Percentiles rank a stretch among this genome's conserved stretches.
phyloP scores from a whole-genome alignment of 2,888 invertebrate genomes.

The Neocrepidodera transversa region DNA sequence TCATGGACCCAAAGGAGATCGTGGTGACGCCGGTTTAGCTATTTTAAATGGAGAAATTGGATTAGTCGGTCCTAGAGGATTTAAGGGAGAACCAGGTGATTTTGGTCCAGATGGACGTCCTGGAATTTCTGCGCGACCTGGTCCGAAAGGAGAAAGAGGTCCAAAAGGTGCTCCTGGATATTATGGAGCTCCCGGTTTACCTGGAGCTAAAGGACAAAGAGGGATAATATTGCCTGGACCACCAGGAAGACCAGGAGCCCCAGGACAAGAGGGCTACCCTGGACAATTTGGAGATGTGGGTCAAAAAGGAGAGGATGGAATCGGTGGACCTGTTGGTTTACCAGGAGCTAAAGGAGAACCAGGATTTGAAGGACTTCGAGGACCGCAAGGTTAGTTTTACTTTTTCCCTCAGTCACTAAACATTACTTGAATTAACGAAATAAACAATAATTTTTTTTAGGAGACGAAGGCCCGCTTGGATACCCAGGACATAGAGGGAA shows the following conservation, averaged over 20 bases:
- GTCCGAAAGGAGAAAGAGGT: slow-evolving; percentile 54
- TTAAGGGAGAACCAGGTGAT: slow-evolving; percentile 57
- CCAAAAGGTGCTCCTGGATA: slow-evolving; percentile 57
- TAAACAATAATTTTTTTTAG: no score
- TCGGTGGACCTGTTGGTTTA: slow-evolving; percentile 51
- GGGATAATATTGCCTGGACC: slow-evolving; percentile 53
- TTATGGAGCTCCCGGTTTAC: slow-evolving; percentile 53
- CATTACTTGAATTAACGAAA: no score
- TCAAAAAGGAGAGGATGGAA: slow-evolving; percentile 52
- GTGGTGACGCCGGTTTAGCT: slow-evolving; percentile 65
- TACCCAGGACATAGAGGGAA: slow-evolving; percentile 53
- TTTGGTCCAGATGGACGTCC: slow-evolving; percentile 57
- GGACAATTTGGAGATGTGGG: slow-evolving; percentile 57
- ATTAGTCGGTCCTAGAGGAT: slow-evolving; percentile 53
- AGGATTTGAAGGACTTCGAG: slow-evolving; percentile 49
- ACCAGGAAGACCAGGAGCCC: slow-evolving; percentile 53
- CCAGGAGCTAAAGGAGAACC: slow-evolving; percentile 53
- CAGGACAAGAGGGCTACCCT: slow-evolving; percentile 47
- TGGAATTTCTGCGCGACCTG: slow-evolving; percentile 53
- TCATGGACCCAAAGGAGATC: slow-evolving; percentile 63
- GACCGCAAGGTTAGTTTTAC: slow-evolving; percentile 44
- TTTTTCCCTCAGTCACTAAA: neutral
- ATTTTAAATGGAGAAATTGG: slow-evolving; percentile 63
- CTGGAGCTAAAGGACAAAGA: slow-evolving; percentile 53
- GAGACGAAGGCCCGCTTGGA: slow-evolving; percentile 58